A percentile compares a stretch with the other conserved stretches of the same genome.
Conservation (phyloP, 2,113 vertebrate genomes). For the Megaceryle torquata region DNA sequence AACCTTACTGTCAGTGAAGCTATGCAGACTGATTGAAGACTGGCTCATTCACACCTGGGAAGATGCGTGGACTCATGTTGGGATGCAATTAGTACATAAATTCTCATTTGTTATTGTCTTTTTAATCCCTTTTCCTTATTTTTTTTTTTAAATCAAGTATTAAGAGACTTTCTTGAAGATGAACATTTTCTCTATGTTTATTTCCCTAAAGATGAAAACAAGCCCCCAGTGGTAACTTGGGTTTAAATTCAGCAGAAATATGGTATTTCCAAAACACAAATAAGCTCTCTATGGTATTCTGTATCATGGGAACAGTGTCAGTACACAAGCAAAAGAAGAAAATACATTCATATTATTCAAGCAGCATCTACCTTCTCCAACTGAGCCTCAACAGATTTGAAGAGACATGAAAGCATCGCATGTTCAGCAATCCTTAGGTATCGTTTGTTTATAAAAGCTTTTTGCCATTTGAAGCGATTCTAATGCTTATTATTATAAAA, state of each 20-base stretch:
- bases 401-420: not conserved
- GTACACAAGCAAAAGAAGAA: not conserved
- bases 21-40: not conserved
- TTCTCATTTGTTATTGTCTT: constrained; percentile 18
- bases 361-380: not conserved
- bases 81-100: constrained; percentile 10
- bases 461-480: not conserved
- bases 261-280: not conserved
- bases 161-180: constrained; percentile 1
- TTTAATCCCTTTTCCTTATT: constrained; percentile 11
- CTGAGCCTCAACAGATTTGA: not conserved
- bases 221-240: not conserved
- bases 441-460: not conserved
- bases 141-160: not conserved
- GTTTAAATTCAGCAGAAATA: not conserved
- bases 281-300: not conserved
- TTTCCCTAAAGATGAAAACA: not conserved
- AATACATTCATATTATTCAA: not conserved
- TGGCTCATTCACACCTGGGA: constrained; percentile 12
- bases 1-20: not conserved
- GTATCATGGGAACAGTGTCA: not conserved
- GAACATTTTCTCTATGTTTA: not conserved
- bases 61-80: not conserved
- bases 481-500: not conserved
- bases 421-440: not conserved